These are phyloP conservation scores for Mormyrus proboscirostris DNA, from an alignment of 2,797 vertebrate genomes.

Conservation along the genomic window DNA sequence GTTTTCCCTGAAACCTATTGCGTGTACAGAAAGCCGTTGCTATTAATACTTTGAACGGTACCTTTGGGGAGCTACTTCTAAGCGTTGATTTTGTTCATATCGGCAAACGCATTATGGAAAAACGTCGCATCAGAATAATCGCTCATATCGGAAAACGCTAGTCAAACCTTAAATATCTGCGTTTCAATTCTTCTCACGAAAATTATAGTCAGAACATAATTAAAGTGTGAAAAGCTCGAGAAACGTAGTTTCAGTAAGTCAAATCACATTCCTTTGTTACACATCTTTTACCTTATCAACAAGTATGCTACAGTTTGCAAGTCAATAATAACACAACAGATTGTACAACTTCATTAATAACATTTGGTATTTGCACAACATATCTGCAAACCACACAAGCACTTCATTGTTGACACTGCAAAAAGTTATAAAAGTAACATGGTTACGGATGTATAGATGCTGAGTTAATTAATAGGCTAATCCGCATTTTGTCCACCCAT, in stretches of 20 bases:
- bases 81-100: background rate
- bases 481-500: background rate
- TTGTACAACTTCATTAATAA: background rate
- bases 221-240: background rate
- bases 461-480: background rate
- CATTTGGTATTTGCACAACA: background rate
- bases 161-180: background rate
- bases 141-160: background rate
- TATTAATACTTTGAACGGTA: background rate
- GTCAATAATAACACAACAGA: background rate
- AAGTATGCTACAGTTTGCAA: background rate
- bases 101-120: background rate
- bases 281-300: background rate
- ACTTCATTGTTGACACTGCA: background rate
- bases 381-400: background rate
- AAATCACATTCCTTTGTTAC: background rate
- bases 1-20: background rate
- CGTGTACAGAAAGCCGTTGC: background rate
- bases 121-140: background rate
- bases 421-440: conserved; percentile 8
- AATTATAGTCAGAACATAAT: background rate
- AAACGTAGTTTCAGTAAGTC: background rate
- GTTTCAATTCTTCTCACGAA: background rate
- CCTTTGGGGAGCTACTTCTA: background rate
- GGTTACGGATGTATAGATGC: background rate